Percentiles rank a stretch among this genome's conserved stretches.
Evolutionary conservation across 2,888 invertebrate genomes (phyloP).

Genomic region (Nomada goodeniana): DNA sequence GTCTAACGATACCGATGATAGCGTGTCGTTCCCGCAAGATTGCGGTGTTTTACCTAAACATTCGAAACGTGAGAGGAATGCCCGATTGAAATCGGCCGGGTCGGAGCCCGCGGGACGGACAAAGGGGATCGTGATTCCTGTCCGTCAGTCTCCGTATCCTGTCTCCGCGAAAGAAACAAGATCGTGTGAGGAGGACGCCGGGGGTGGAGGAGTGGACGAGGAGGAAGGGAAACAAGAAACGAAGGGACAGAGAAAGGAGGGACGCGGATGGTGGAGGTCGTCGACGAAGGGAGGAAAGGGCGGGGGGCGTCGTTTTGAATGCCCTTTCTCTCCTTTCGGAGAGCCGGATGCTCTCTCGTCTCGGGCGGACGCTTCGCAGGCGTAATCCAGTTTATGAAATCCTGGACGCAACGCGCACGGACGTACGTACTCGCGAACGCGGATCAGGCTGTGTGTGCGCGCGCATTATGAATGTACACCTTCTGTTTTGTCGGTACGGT

Average conservation of each 20-base stretch:
- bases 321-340: slow-evolving; percentile 71
- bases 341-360: slow-evolving; percentile 75
- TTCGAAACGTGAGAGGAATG: slow-evolving; percentile 74
- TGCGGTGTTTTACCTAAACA: slow-evolving; percentile 68
- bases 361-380: slow-evolving; percentile 69
- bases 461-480: slow-evolving; percentile 45
- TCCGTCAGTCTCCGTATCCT: slow-evolving; percentile 72
- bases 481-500: slow-evolving; percentile 63
- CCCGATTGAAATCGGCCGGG: slow-evolving; percentile 62
- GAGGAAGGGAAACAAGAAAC: slow-evolving; percentile 13
- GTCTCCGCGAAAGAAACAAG: slow-evolving; percentile 71
- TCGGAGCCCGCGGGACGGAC: slow-evolving; percentile 68
- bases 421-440: slow-evolving; percentile 9
- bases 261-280: slow-evolving; percentile 40
- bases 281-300: slow-evolving; percentile 53
- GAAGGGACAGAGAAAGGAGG: slow-evolving; percentile 7
- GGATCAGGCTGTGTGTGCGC: neutral
- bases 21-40: slow-evolving; percentile 47
- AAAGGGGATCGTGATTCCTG: slow-evolving; percentile 73
- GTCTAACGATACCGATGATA: slow-evolving; percentile 63
- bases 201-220: slow-evolving; percentile 12
- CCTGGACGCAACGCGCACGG: slow-evolving; percentile 57
- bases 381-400: slow-evolving; percentile 78
- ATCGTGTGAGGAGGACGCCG: slow-evolving; percentile 64
- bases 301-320: slow-evolving; percentile 69